Base-by-base conservation (phyloP, 2,797 vertebrate genomes). In the Spheniscus humboldti region DNA sequence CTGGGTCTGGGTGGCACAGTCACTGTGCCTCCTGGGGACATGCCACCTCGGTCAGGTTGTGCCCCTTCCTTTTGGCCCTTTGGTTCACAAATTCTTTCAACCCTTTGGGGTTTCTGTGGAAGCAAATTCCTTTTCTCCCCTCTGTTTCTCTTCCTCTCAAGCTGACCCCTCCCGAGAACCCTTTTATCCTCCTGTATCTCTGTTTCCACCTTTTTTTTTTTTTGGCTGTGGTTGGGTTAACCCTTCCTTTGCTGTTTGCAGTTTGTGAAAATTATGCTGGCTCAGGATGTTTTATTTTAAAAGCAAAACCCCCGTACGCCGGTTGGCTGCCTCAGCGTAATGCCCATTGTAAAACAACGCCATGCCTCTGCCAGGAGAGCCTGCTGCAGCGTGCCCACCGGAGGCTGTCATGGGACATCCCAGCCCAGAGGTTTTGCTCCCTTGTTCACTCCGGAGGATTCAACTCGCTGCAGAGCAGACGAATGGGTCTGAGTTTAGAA, bases 141-240 rank as follows among this genome's bases (percentile, higher is more conserved):
- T 86, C 90, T 86, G 69, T 62, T 92, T 82, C 68, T 81, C 71
- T 94, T 77, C 81, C 75, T 89, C 86, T 91, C 81, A 48, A 53
- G 68, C 53, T 92, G 95, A 86, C 75, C 67, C 64, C 72, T 92
- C 56, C 64, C 71, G 86, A 88, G 78, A 91, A 59, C 67, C 81
- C 60, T 94, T 96, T 93, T 77, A 80, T 95, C 84, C 92, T 79
- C 39, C 74, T 71, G 13, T 53, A 86, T 89, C 88, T 89, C 74
- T 52, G 56, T 60, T 95, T 85, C 57, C 92, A 94, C 71, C 28
- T 62, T 59, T 69, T 77, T 39, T 66, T 66, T 39, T 39, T 35
- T 43, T 37, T 33, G 37, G 28, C 55, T 27, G 19, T 8, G 25
- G 14, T 39, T 72, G 59, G 3, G 4, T 97, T 95, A 96, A 92